Conservation (phyloP, 2,888 invertebrate genomes). For the Leptinotarsa peninsularis region DNA sequence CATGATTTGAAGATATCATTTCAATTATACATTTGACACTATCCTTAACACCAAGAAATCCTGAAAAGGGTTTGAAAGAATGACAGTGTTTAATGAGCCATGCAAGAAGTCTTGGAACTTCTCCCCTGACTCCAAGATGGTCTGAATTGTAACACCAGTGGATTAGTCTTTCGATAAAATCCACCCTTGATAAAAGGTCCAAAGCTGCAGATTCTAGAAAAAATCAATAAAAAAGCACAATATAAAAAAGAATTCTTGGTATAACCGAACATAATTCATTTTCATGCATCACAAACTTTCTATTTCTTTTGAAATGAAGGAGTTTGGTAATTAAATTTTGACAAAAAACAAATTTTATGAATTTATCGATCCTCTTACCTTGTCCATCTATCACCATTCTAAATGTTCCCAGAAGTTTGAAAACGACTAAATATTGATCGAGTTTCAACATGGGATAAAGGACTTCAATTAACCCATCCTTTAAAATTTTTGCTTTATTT, state of each 20-base stretch:
- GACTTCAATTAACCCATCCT: slow-evolving; percentile 79
- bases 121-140: slow-evolving; percentile 86
- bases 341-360: neutral
- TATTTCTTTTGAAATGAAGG: neutral
- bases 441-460: slow-evolving; percentile 77
- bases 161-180: slow-evolving; percentile 76
- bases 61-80: slow-evolving; percentile 61
- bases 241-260: too few relatives aligned
- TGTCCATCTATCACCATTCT: slow-evolving; percentile 90
- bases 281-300: neutral
- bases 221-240: neutral
- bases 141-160: slow-evolving; percentile 83
- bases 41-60: slow-evolving; percentile 72
- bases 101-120: slow-evolving; percentile 82
- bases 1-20: slow-evolving; percentile 86
- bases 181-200: slow-evolving; percentile 73
- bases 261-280: neutral
- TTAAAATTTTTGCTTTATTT: slow-evolving; percentile 81
- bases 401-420: slow-evolving; percentile 86
- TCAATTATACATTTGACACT: slow-evolving; percentile 81
- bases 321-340: neutral
- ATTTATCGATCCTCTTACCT: slow-evolving; percentile 66
- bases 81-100: slow-evolving; percentile 82
- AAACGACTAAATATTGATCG: slow-evolving; percentile 83
- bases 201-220: slow-evolving; percentile 76